Base-by-base conservation (phyloP, 92 coral and sea anemone species). In the Palythoa heliodiscus region DNA sequence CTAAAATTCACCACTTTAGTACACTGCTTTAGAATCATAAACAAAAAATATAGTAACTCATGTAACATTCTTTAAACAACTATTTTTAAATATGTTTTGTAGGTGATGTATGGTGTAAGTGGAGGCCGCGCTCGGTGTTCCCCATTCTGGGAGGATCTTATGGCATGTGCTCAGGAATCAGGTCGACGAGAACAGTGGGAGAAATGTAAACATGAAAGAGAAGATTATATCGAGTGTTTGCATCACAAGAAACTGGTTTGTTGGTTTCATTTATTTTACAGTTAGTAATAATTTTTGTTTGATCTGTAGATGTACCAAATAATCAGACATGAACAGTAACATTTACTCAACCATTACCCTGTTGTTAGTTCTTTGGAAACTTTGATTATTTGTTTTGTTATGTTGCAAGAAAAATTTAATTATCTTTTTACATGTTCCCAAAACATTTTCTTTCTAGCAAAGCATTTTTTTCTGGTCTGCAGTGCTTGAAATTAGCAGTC, bases 241-340 rank as follows among this genome's bases (percentile, higher is more conserved):
- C 99, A 97, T 78, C 99, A 97, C 86, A 92, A 91, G 83, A 97
- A 97, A 95, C 90, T 97, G 91, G 98, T 97, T 29, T 84, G 93
- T 71, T 71, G 2, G 48, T 4, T 75, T 60, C 22, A 60, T 15
- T 17, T 17, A 4, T 60, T 60, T 60, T 8, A 43, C 35, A 29
- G 35, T 29, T 29, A 29, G 35, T 29, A 29, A 29, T 29, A 29
- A 29, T 29, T 29, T 29, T 29, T 29, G 35, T 1, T 29, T 29
- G 35, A 0, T 29, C 35, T 29, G 35, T 29, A 29, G 35, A 29
- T 1, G 35, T 29, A 29, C 35, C 35, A 29, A 29, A 29, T 29
- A 29, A 0, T 29, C 35, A 29, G 35, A 29, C 35, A 29, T 29
- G 35, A 0, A 29, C 35, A 29, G 35, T 29, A 29, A 29, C 35